A percentile compares a stretch with the other conserved stretches of the same genome.
These are phyloP conservation scores for Neotoma lepida DNA, from an alignment of 2,113 vertebrate genomes.

Conservation along the genomic window DNA sequence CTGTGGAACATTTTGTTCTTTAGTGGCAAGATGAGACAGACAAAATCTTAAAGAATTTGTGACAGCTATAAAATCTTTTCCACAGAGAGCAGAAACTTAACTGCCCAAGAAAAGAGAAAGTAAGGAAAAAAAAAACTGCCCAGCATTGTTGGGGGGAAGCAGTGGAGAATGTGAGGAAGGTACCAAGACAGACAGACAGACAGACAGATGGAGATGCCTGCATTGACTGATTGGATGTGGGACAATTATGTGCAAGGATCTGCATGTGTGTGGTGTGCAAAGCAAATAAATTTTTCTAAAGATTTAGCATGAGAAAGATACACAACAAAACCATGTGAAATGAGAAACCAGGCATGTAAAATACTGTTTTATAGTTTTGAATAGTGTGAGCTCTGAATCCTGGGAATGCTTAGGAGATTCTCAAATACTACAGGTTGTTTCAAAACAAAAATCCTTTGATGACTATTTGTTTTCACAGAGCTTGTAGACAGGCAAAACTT, in stretches of 20 bases:
- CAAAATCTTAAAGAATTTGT: neutral
- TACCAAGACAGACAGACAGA: too few species aligned
- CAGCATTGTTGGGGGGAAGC: neutral
- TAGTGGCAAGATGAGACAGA: neutral
- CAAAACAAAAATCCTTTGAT: neutral
- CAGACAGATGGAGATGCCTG: neutral
- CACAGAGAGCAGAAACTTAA: neutral
- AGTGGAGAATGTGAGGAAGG: accelerated
- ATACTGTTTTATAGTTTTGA: neutral
- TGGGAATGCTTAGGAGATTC: neutral
- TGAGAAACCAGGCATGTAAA: neutral
- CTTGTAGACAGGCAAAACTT: neutral
- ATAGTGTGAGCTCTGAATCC: neutral
- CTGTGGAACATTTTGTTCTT: neutral
- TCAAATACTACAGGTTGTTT: neutral
- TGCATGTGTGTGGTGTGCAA: neutral
- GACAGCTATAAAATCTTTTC: neutral
- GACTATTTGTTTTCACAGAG: neutral
- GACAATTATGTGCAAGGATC: neutral
- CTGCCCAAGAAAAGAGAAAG: neutral
- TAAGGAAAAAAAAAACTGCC: neutral
- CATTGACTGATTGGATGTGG: accelerated
- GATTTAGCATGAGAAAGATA: neutral
- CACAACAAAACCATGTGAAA: neutral
- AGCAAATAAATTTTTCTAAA: neutral